These are phyloP conservation scores for Quadroppia sp. DNA, from an alignment of 2,888 invertebrate species.

Conservation along the genomic window DNA sequence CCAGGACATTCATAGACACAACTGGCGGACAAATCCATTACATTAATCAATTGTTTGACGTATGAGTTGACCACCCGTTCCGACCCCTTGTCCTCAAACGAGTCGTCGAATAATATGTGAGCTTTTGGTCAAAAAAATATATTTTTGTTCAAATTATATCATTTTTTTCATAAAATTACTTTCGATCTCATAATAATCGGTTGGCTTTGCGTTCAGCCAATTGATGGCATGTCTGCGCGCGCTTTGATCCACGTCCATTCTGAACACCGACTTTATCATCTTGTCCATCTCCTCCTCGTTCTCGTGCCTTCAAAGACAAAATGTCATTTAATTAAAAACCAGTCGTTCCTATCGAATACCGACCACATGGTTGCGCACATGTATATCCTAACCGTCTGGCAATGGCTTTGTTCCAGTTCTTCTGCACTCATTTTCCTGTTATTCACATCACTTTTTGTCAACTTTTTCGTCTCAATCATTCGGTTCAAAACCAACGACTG, in stretches of 20 bases:
- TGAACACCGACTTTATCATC: slow-evolving; percentile 77
- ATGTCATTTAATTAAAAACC: too few relatives aligned
- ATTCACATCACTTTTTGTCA: background rate
- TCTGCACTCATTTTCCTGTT: background rate
- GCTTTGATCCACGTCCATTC: slow-evolving; percentile 85
- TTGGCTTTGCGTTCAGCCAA: slow-evolving; percentile 76
- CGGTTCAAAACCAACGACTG: slow-evolving; percentile 48
- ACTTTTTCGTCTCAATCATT: background rate
- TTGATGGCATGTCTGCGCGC: slow-evolving; percentile 76
- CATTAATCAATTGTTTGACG: slow-evolving; percentile 67
- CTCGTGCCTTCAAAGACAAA: too few relatives aligned
- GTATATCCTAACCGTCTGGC: slow-evolving; percentile 60
- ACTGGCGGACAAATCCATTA: slow-evolving; percentile 70
- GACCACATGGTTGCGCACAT: slow-evolving; percentile 94
- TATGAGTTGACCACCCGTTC: slow-evolving; percentile 68
- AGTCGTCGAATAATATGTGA: slow-evolving; percentile 81
- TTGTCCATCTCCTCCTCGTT: slow-evolving; percentile 83
- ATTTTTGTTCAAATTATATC: too few relatives aligned
- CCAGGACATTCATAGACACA: slow-evolving; percentile 58
- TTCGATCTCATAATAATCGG: slow-evolving; percentile 83
- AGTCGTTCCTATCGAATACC: too few relatives aligned
- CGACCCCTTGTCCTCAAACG: slow-evolving; percentile 61
- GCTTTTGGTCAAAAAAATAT: slow-evolving; percentile 59
- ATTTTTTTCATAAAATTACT: too few relatives aligned
- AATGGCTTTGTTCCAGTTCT: slow-evolving; percentile 46